A percentile compares a stretch with the other conserved stretches of the same genome.
phyloP scores from a whole-genome alignment of 2,888 invertebrate genomes.

The Spodoptera picta region DNA sequence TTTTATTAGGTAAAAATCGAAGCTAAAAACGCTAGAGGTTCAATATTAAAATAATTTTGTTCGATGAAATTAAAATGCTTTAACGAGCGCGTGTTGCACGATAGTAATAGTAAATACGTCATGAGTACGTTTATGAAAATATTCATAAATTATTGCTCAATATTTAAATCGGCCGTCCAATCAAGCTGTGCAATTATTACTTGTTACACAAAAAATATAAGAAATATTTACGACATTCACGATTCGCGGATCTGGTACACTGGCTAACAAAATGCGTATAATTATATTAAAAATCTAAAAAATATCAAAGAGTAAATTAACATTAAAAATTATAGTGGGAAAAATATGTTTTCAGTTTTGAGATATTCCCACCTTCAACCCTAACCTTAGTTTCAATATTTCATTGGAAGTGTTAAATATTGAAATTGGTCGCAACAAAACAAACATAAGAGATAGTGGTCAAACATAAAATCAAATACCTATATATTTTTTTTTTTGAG shows the following conservation, averaged over 20 bases:
- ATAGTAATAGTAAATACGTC: slow-evolving; percentile 28
- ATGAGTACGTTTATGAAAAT: slow-evolving; percentile 34
- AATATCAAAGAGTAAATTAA: slow-evolving; percentile 45
- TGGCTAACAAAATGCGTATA: slow-evolving; percentile 65
- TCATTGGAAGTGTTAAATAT: too few relatives aligned
- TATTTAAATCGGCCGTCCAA: slow-evolving; percentile 49
- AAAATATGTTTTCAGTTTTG: too few relatives aligned
- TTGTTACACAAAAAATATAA: slow-evolving; percentile 31
- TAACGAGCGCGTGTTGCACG: slow-evolving; percentile 46
- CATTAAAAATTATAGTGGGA: too few relatives aligned
- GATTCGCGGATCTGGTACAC: slow-evolving; percentile 47
- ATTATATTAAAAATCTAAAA: slow-evolving; percentile 62
- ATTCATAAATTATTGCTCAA: slow-evolving; percentile 46
- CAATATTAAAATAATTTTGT: slow-evolving; percentile 4
- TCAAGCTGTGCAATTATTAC: slow-evolving; percentile 47
- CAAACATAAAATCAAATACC: too few relatives aligned
- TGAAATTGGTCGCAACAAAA: too few relatives aligned
- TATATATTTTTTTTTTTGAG: too few relatives aligned
- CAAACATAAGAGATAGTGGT: too few relatives aligned
- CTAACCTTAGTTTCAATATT: too few relatives aligned
- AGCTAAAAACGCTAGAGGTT: slow-evolving; percentile 5
- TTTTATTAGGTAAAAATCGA: slow-evolving; percentile 13
- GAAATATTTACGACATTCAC: slow-evolving; percentile 44
- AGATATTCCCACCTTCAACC: too few relatives aligned
- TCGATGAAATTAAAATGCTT: slow-evolving; percentile 37